phyloP scores from a whole-genome alignment of 2,113 vertebrate genomes.

The Chaenocephalus aceratus region DNA sequence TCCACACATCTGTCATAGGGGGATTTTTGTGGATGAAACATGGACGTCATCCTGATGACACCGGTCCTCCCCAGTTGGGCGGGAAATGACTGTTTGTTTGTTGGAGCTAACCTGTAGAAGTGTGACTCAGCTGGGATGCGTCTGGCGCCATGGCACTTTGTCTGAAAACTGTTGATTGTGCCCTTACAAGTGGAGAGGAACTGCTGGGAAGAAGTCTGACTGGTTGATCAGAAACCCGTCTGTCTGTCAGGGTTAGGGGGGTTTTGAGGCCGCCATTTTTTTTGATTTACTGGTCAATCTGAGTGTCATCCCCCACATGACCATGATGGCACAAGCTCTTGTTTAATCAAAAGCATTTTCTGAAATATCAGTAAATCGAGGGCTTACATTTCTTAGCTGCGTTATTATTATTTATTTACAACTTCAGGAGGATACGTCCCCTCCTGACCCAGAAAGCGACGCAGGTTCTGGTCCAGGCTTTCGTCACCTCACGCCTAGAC shows the following conservation, averaged over 20 bases:
- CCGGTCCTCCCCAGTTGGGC: neutral
- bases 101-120: neutral
- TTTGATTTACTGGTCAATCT: neutral
- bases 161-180: neutral
- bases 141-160: neutral
- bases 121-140: neutral
- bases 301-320: neutral
- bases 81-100: neutral
- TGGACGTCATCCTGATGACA: neutral
- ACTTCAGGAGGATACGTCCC: too few species aligned
- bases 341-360: too few species aligned
- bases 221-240: neutral
- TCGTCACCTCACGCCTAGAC: too few species aligned
- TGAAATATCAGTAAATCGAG: too few species aligned
- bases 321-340: too few species aligned
- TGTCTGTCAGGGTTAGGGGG: neutral
- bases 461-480: too few species aligned
- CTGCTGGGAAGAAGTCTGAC: neutral
- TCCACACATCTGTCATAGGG: neutral
- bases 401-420: too few species aligned
- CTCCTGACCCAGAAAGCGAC: too few species aligned
- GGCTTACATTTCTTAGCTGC: too few species aligned
- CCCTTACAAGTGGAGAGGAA: neutral
- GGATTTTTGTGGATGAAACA: slow-evolving; percentile 7
- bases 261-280: neutral